Percentiles rank a stretch among this genome's conserved stretches.
phyloP scores from a whole-genome alignment of 2,888 invertebrate genomes.

The Eristalis intricaria region DNA sequence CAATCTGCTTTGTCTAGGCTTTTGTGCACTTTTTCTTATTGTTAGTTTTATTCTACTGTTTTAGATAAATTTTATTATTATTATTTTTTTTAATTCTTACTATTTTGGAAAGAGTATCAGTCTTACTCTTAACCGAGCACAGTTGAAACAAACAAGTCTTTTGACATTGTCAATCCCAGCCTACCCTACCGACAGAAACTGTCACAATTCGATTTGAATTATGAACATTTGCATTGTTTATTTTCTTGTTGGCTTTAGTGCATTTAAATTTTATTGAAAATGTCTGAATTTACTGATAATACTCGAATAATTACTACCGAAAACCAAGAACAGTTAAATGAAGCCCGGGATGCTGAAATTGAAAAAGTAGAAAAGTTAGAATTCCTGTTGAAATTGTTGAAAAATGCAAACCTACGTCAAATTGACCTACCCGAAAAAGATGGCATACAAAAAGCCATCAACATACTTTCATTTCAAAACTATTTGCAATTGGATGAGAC shows the following conservation, averaged over 20 bases:
- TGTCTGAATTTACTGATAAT: conserved; percentile 73
- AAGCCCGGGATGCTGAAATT: conserved; percentile 74
- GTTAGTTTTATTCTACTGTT: no score
- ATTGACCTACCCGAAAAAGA: conserved; percentile 47
- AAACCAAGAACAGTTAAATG: conserved; percentile 74
- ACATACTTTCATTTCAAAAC: conserved; percentile 73
- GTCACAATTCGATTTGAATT: conserved; percentile 41
- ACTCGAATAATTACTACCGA: conserved; percentile 75
- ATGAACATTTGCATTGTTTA: conserved; percentile 15
- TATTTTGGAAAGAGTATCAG: no score
- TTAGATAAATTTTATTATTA: no score
- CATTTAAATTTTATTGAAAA: conserved; percentile 15
- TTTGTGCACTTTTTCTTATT: no score
- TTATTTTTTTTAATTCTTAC: neutral
- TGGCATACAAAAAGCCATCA: conserved; percentile 73
- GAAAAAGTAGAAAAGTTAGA: conserved; percentile 76
- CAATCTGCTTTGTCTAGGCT: no score
- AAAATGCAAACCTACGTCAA: conserved; percentile 56
- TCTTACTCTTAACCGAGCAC: no score
- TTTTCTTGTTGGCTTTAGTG: neutral
- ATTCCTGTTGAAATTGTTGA: conserved; percentile 75
- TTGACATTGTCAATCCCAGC: neutral
- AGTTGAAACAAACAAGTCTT: neutral
- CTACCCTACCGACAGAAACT: conserved; percentile 11
- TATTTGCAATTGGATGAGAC: conserved; percentile 72